Evolutionary conservation across 2,113 vertebrate species (phyloP), one percentile per base, ranked within the genome.

Genomic region (Hylia prasina): DNA sequence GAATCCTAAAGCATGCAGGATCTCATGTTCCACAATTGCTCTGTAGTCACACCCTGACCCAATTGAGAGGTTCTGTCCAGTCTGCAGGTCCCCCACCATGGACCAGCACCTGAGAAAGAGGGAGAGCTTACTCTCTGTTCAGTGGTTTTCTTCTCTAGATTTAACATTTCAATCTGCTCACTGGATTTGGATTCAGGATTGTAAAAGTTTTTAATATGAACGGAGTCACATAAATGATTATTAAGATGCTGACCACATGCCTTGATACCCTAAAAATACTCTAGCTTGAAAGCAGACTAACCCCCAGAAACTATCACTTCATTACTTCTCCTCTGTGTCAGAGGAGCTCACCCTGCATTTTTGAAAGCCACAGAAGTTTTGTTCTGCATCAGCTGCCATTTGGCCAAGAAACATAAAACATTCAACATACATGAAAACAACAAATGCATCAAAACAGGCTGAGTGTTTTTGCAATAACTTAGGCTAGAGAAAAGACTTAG

Each of bases 1-100:
- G 95, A 99, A 99, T 58, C 99, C 99, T 83, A 99, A 80, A 35
- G 99, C 99, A 0, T 99, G 98, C 21, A 99, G 97, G 9, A 99
- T 50, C 91, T 99, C 99, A 6, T 99, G 99, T 75, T 99, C 98
- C 17, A 99, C 98, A 51, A 99, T 98, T 8, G 98, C 99, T 96
- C 98, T 99, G 76, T 98, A 95, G 96, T 99, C 99, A 96, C 99
- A 99, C 3, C 98, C n/a, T 4, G 5, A 0, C 10, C 99, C 99
- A 90, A 99, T 96, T 47, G 99, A 99, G 47, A 99, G 95, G 40
- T 97, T 97, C 96, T 99, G 99, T 21, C 99, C 99, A 13, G 35
- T 96, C 9, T 98, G 97, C 71, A 94, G 96, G 93, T 99, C 93
- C 2, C 99, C 99, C 45, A 99, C 98, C 22, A 96, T 97, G 65